phyloP scores from a whole-genome alignment of 2,797 vertebrate species.

The Hephaestus fuliginosus region DNA sequence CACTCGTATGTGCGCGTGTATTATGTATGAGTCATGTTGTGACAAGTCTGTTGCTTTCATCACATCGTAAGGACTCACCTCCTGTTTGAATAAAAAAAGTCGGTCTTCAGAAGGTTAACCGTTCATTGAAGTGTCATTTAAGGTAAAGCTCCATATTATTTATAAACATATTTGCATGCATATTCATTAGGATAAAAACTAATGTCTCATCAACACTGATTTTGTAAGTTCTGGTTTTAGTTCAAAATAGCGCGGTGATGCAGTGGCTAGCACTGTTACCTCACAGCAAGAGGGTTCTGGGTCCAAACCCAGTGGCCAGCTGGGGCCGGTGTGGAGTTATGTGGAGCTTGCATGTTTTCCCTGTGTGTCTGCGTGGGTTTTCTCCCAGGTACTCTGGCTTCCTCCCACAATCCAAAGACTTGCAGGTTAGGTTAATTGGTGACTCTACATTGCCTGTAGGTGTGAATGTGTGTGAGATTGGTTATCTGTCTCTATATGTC shows the following conservation, averaged over 20 bases:
- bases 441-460: too few species aligned
- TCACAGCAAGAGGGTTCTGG: too few species aligned
- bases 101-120: background rate
- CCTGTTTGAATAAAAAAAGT: background rate
- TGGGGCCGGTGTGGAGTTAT: too few species aligned
- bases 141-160: background rate
- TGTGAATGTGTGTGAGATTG: too few species aligned
- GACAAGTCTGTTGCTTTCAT: background rate
- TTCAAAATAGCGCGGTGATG: background rate
- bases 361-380: too few species aligned
- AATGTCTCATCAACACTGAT: background rate
- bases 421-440: too few species aligned
- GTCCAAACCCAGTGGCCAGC: too few species aligned
- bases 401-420: too few species aligned
- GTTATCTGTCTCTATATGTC: too few species aligned
- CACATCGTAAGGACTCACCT: background rate
- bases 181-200: background rate
- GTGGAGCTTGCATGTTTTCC: too few species aligned
- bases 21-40: background rate
- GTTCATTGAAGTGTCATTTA: background rate
- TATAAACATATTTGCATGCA: background rate
- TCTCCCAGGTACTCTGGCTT: too few species aligned
- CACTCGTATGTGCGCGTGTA: conserved; percentile 1
- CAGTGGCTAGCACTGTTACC: too few species aligned
- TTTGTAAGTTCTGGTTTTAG: background rate